Percentiles rank a stretch among this genome's conserved stretches.
phyloP scores from a whole-genome alignment of 2,888 invertebrate species.

The Dione vanillae region DNA sequence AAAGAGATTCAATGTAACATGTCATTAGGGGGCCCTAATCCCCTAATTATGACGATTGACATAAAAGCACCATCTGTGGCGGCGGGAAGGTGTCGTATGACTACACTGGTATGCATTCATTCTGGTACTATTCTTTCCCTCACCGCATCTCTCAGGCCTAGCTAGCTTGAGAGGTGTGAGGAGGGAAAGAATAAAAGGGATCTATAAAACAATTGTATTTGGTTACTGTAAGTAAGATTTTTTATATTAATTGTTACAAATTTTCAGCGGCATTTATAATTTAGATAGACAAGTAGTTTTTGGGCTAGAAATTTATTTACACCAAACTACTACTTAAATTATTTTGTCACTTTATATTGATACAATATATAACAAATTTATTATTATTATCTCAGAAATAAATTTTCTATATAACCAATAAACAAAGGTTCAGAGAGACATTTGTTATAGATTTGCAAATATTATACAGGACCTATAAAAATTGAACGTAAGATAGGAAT shows the following conservation, averaged over 20 bases:
- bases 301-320: no score
- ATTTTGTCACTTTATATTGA: no score
- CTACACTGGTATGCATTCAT: constrained; percentile 50
- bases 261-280: not conserved
- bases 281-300: not conserved
- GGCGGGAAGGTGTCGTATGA: constrained; percentile 77
- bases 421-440: no score
- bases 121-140: no score
- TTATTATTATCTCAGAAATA: not conserved
- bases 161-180: constrained; percentile 30
- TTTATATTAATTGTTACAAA: not conserved
- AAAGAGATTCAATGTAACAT: constrained; percentile 79
- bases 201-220: not conserved
- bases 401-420: no score
- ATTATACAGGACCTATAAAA: no score
- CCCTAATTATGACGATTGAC: constrained; percentile 84
- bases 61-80: constrained; percentile 82
- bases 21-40: constrained; percentile 81
- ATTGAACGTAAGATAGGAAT: no score
- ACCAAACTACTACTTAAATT: no score
- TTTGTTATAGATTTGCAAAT: no score
- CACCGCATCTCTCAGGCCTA: no score
- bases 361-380: not conserved
- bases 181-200: constrained; percentile 8
- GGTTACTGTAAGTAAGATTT: not conserved